Evolutionary conservation across 2,888 invertebrate genomes (phyloP).

Genomic region (Xanthorhoe spadicearia): DNA sequence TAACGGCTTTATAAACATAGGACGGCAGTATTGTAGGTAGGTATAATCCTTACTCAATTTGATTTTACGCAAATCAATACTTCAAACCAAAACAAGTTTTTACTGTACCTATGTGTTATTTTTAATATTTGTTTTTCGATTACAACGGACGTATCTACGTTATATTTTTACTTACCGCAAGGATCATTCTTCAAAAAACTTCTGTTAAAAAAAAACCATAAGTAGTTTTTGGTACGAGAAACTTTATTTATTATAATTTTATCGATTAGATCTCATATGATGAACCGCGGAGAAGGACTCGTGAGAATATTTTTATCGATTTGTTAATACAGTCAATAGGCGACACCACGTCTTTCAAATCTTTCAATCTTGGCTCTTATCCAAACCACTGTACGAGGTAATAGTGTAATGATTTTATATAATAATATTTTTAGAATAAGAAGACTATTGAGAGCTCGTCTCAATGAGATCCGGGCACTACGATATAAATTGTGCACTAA

Average conservation of each 20-base stretch:
- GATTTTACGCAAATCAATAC: neutral
- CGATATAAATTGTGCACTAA: slow-evolving; percentile 3
- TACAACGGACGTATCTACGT: too few relatives aligned
- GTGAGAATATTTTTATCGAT: neutral
- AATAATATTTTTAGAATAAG: slow-evolving; percentile 13
- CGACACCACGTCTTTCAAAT: slow-evolving; percentile 25
- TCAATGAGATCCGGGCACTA: slow-evolving; percentile 14
- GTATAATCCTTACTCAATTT: too few relatives aligned
- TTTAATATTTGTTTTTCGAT: neutral
- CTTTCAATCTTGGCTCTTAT: slow-evolving; percentile 21
- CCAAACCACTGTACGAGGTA: slow-evolving; percentile 21
- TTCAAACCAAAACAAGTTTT: neutral
- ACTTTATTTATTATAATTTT: too few relatives aligned
- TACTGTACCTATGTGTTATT: neutral
- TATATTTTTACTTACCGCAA: too few relatives aligned
- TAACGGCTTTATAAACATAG: too few relatives aligned
- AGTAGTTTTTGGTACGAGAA: too few relatives aligned
- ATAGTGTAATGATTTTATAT: slow-evolving; percentile 13
- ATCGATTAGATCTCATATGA: too few relatives aligned
- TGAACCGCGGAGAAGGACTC: neutral
- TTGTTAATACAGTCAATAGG: slow-evolving; percentile 14
- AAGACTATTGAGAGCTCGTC: slow-evolving; percentile 1
- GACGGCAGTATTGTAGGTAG: too few relatives aligned
- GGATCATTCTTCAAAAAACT: too few relatives aligned
- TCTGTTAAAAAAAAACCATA: too few relatives aligned